phyloP scores from a whole-genome alignment of 1,140 invertebrate species.

The Papilio aristodemus region DNA sequence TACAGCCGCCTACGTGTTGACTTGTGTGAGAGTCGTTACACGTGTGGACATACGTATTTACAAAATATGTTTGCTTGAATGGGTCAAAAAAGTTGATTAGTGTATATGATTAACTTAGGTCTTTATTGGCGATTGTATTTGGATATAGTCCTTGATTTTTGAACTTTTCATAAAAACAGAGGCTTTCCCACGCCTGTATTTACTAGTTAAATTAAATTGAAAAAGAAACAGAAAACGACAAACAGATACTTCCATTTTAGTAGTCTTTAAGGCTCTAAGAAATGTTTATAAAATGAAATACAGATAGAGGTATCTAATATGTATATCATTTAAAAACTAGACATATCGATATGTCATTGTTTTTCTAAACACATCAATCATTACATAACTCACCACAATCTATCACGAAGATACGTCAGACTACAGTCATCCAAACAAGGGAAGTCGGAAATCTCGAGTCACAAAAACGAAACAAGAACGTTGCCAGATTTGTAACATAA shows the following conservation, averaged over 20 bases:
- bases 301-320: too few species aligned
- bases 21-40: conserved; percentile 21
- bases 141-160: not conserved
- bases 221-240: too few species aligned
- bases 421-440: not conserved
- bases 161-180: not conserved
- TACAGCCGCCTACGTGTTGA: conserved; percentile 25
- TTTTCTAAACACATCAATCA: not conserved
- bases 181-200: not conserved
- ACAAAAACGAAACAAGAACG: conserved; percentile 37
- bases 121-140: not conserved
- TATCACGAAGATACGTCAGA: conserved; percentile 6
- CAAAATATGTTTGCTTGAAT: not conserved
- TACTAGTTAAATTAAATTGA: not conserved
- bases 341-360: not conserved
- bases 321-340: too few species aligned
- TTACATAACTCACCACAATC: conserved; percentile 8
- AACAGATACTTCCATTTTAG: too few species aligned
- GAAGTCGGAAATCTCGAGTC: conserved; percentile 24
- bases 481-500: conserved; percentile 42
- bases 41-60: not conserved
- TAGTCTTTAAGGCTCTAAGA: too few species aligned
- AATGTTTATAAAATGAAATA: too few species aligned
- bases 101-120: not conserved
- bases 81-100: conserved; percentile 1